Conservation (phyloP, 2,113 vertebrate species). For the Gorsachius goisagi region DNA sequence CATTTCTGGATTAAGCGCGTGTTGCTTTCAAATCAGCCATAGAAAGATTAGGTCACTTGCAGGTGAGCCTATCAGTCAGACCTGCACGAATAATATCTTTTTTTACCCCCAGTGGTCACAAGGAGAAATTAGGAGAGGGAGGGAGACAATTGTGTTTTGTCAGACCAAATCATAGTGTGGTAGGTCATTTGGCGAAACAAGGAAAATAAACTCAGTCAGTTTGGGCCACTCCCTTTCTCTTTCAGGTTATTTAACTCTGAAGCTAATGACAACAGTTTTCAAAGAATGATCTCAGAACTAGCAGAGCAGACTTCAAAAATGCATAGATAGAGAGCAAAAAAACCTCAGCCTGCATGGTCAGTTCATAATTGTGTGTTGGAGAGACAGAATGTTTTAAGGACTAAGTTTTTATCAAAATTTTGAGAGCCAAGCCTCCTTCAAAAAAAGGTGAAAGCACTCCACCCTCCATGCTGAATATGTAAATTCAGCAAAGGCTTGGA, state of each 20-base stretch:
- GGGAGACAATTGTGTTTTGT: background rate
- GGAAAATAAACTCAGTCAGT: background rate
- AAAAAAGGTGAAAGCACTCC: background rate
- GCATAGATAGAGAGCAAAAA: background rate
- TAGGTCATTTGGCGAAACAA: background rate
- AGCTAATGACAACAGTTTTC: background rate
- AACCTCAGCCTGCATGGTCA: background rate
- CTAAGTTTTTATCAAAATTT: background rate
- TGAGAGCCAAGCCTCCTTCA: background rate
- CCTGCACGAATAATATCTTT: rapidly evolving
- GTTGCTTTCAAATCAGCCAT: background rate
- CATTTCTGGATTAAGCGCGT: background rate
- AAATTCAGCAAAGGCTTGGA: background rate
- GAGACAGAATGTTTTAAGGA: background rate
- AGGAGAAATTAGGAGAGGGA: background rate
- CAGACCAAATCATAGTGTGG: background rate
- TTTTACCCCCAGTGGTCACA: background rate
- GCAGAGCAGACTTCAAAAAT: background rate
- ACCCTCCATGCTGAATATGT: no score
- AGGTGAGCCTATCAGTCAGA: background rate
- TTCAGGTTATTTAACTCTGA: background rate
- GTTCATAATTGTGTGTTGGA: background rate
- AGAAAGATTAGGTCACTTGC: background rate
- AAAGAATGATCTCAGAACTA: background rate
- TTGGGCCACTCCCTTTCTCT: background rate